Conservation (phyloP, 37 sponge, comb jelly and placozoan genomes). For the Theonella swinhoei region DNA sequence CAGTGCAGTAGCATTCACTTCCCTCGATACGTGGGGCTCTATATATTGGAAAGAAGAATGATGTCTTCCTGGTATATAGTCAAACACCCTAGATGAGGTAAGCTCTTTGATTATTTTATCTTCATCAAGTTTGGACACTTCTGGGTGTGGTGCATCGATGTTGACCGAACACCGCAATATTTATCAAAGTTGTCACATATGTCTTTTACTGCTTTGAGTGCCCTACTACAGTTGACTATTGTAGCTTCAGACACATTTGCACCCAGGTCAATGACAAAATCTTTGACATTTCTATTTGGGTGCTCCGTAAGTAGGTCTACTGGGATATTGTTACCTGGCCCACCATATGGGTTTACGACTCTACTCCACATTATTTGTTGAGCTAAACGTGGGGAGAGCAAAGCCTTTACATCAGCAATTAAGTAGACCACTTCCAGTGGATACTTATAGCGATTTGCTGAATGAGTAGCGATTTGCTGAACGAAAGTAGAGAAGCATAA, state of each 20-base stretch:
- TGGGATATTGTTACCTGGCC: slow-evolving; percentile 41
- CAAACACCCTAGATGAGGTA: slow-evolving; percentile 28
- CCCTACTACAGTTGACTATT: slow-evolving; percentile 29
- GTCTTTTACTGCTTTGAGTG: slow-evolving; percentile 3
- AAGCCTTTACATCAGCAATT: slow-evolving; percentile 18
- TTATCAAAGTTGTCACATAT: slow-evolving; percentile 30
- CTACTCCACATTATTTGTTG: slow-evolving; percentile 50
- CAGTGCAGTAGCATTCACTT: neutral
- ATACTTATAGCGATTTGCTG: slow-evolving; percentile 39
- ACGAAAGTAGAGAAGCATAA: slow-evolving; percentile 40
- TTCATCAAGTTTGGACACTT: slow-evolving; percentile 1
- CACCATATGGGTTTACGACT: slow-evolving; percentile 32
- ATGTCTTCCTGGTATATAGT: slow-evolving; percentile 38
- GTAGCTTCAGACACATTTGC: slow-evolving; percentile 33
- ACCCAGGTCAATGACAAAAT: slow-evolving; percentile 44
- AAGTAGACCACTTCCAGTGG: slow-evolving; percentile 22
- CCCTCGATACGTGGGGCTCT: slow-evolving; percentile 21
- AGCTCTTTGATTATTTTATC: slow-evolving; percentile 26
- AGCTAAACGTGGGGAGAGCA: slow-evolving; percentile 34
- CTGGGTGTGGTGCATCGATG: slow-evolving; percentile 3
- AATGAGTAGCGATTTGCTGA: slow-evolving; percentile 32
- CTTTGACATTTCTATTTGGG: slow-evolving; percentile 33
- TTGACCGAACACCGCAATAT: neutral
- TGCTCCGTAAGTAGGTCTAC: slow-evolving; percentile 55
- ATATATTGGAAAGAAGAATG: slow-evolving; percentile 22